Evolutionary conservation across 2,113 vertebrate genomes (phyloP).

Genomic region (Poeciliopsis turrubarensis): DNA sequence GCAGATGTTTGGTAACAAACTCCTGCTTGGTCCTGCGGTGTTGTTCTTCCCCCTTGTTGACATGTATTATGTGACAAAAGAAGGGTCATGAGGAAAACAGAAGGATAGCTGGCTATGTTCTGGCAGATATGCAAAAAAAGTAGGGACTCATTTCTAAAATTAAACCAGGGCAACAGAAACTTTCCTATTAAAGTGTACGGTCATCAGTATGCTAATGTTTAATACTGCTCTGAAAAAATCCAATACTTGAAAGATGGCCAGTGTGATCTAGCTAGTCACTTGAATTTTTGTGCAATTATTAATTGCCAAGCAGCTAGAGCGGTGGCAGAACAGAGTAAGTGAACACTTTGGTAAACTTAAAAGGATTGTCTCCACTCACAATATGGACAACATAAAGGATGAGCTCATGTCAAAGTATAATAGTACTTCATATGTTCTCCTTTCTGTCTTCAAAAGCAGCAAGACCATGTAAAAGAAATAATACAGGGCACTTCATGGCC

Average conservation of each 20-base stretch:
- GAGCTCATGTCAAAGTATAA: conserved; percentile 41
- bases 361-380: conserved; percentile 63
- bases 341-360: conserved; percentile 73
- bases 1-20: conserved; percentile 82
- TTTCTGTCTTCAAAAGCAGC: conserved; percentile 58
- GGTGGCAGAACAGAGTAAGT: conserved; percentile 48
- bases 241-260: conserved; percentile 66
- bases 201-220: conserved; percentile 69
- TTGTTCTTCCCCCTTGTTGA: conserved; percentile 66
- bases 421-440: conserved; percentile 35
- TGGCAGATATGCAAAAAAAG: conserved; percentile 14
- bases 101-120: conserved; percentile 11
- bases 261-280: conserved; percentile 54
- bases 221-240: conserved; percentile 58
- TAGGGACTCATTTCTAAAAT: conserved; percentile 43
- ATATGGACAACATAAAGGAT: conserved; percentile 44
- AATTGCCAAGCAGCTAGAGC: conserved; percentile 48
- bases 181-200: conserved; percentile 39
- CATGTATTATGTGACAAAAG: conserved; percentile 52
- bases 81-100: conserved; percentile 41
- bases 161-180: conserved; percentile 45
- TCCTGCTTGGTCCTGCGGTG: conserved; percentile 53
- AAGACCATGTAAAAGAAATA: conserved; percentile 51
- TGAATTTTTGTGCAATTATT: conserved; percentile 63
- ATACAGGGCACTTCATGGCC: conserved; percentile 57